Percentiles rank a stretch among this genome's conserved stretches.
These are phyloP conservation scores for Petrolisthes manimaculis DNA, from an alignment of 2,888 invertebrate genomes.

Conservation along the genomic window DNA sequence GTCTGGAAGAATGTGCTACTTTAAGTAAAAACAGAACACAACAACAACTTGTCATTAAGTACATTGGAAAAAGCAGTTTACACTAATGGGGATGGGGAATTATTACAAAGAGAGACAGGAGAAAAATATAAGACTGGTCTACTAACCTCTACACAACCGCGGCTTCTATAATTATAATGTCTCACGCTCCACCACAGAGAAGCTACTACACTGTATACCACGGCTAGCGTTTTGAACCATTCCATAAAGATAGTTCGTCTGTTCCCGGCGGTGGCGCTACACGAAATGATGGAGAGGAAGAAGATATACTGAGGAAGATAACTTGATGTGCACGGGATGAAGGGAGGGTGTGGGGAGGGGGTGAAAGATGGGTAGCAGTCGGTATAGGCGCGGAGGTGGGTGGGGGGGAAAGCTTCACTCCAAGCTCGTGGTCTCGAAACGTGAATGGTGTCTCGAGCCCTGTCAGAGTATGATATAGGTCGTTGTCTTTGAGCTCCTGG, in stretches of 20 bases:
- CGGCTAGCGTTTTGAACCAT: conserved; percentile 3
- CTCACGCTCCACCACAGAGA: conserved; percentile 12
- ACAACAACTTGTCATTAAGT: conserved; percentile 18
- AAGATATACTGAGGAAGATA: not conserved
- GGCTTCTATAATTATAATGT: not conserved
- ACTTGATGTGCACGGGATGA: too few species aligned
- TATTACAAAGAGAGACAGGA: conserved; percentile 6
- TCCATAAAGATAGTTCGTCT: not conserved
- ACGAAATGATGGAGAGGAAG: not conserved
- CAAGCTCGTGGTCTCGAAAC: too few species aligned
- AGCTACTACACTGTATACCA: not conserved
- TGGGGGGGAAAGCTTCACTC: too few species aligned
- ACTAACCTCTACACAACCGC: conserved; percentile 1
- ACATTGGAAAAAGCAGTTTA: not conserved
- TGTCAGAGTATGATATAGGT: too few species aligned
- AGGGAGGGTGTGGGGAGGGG: not conserved
- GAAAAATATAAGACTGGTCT: conserved; percentile 4
- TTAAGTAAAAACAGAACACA: not conserved
- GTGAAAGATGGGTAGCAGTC: too few species aligned
- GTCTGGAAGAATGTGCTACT: conserved; percentile 2
- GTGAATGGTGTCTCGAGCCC: too few species aligned
- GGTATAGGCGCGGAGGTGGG: too few species aligned
- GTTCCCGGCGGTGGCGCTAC: conserved; percentile 10
- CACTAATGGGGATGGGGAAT: conserved; percentile 2
- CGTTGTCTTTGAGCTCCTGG: too few species aligned